Base-by-base conservation (phyloP, 2,797 vertebrate genomes). In the Mus spretus region DNA sequence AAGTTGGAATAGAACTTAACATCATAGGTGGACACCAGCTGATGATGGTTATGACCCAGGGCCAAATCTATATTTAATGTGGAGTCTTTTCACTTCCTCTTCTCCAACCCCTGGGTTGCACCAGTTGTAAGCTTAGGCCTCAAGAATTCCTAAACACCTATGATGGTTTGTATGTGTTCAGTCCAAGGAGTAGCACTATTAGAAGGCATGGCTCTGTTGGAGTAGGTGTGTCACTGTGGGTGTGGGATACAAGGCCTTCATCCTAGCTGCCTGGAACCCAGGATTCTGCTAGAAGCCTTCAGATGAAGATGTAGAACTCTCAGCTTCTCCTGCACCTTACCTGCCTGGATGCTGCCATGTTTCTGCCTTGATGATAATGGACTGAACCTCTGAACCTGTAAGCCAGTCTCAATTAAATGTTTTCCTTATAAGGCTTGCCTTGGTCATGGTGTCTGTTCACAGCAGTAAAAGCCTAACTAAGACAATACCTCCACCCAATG, bases 1-100 rank as follows among this genome's bases (percentile, higher is more conserved):
- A 95, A 96, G 77, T 50, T 47, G 82, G 53, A 50, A 77, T 6
- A 83, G 26, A 92, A 83, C 53, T 40, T 94, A 81, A 65, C 28
- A 59, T 5, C 34, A 0, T 37, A 94, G 22, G 80, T 24, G 87
- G n/a, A 88, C 12, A 63, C 44, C 19, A 89, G 15, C 15, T 81
- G 65, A 37, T 15, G 26, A 61, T 61, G 37, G 37, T 61, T 83
- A 61, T 61, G 24, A 61, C 61, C n/a, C 37, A 44, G 81, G 24
- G 24, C n/a, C 57, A 61, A 40, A 61, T 40, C 37, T 31, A 0
- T 63, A 83, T 44, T 83, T 83, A 83, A 83, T 83, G 3, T 81
- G 15, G 10, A 85, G 72, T 59, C 13, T 67, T 10, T 34, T 82
- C 67, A 22, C 80, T 55, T 90, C 20, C 1, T 92, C 20, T 87